Base-by-base conservation (phyloP, 1,140 invertebrate species). In the Cyclargus thomasi region DNA sequence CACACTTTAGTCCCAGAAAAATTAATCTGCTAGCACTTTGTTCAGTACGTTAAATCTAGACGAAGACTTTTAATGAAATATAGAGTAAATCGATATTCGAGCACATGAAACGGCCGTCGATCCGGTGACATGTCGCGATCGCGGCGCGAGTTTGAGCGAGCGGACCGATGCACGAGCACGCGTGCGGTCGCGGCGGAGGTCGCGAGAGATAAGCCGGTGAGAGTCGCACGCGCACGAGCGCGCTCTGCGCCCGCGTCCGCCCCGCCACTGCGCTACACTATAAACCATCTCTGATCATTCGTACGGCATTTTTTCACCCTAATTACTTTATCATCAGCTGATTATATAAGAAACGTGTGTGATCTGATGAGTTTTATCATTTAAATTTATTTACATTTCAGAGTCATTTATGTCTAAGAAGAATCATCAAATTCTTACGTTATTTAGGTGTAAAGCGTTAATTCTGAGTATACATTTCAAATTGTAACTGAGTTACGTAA, bases 151-250 rank as follows among this genome's bases (percentile, higher is more conserved):
- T 76, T 67, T 69, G 71, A 70, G 75, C 76, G 76, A 73, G 69
- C 74, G 75, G 76, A 75, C 83, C 85, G 81, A 79, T 73, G 80
- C 71, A 75, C 68, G 76, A 77, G 79, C 86, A 81, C 87, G 85
- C 88, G 88, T 87, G 81, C 85, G 80, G 72, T 63, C 75, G 69
- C 71, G 72, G 77, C 87, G 83, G 86, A 88, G 88, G 88, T 88
- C 88, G 86, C 88, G 85, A 80, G 78, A 90, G 87, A 90, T 90
- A 90, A 90, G 85, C 80, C 80, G 82, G 87, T 84, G 87, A 90
- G 87, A 90, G 87, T 80, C 87, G 85, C 83, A 88, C 72, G 85
- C 86, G 87, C 85, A 81, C 39, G 74, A 68, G 70, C 73, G 80
- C 77, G 75, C 76, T 79, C 73, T 75, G 77, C 79, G 72, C 82